Evolutionary conservation across 2,888 invertebrate genomes (phyloP), one percentile per base, ranked within the genome.

Genomic region (Leptopterna dolabrata): DNA sequence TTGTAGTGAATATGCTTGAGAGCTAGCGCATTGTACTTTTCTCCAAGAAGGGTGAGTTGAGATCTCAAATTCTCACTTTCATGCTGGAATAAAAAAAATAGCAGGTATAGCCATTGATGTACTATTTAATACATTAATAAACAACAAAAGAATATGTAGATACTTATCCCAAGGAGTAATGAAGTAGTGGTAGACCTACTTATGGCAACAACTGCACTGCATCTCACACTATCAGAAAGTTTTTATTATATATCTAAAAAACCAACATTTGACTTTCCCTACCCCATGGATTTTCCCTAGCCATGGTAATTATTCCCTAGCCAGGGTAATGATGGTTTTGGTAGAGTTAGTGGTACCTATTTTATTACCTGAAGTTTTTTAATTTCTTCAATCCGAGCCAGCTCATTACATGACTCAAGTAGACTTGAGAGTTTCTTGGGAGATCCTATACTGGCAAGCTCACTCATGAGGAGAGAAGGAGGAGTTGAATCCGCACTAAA

Each of bases 1-100:
- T 91, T 91, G 86, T 91, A 90, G 88, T 91, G 91, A 45, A 91
- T 91, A 88, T 91, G 91, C 71, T 90, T 90, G 43, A 91, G 89
- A 45, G 90, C 91, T 63, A 91, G 88, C 73, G 90, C 89, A 89
- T 91, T 91, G 85, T 91, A 91, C 85, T 91, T 91, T 88, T 91
- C 91, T 27, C 90, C 91, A 29, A 91, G 89, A 27, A 90, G 88
- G 7, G 90, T 89, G 27, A 91, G 88, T 88, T 91, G 91, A 27
- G 90, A 88, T 87, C 91, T 90, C 84, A 91, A 88, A 73, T 90
- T 89, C 87, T 91, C 91, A 87, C 90, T 90, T 86, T 91, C 91
- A 9, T 88, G 88, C 91, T 91, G 88, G 83, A 90, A 90, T 55
- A 87, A 43, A 43, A 45, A 71, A 14, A 19, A 19, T n/a, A n/a